Evolutionary conservation across 2,113 vertebrate species (phyloP), one percentile per base, ranked within the genome.

Genomic region (Perca schrenkii): DNA sequence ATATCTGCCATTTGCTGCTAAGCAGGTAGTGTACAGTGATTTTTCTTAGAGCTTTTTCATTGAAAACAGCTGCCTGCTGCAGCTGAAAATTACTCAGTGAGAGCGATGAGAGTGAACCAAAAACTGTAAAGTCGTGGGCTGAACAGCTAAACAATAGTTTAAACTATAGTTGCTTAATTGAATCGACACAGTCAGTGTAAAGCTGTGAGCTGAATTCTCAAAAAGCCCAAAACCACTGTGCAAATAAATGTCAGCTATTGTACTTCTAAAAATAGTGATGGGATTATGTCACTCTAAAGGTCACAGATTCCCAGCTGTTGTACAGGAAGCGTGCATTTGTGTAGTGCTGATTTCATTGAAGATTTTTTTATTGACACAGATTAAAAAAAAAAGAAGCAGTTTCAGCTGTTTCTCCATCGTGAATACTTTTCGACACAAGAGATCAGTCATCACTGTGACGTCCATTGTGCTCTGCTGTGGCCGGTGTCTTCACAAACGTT

Each of bases 401-500:
- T 47, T 82, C 25, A 63, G 82, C 73, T n/a, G 22, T 73, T 82
- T 68, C 8, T 77, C 6, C 28, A 25, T 77, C 72, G 61, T 71
- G 12, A 36, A 34, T 54, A 43, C 50, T 52, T 47, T 53, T 31
- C 76, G 70, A 84, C 67, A 22, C 1, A 63, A 43, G 34, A 22
- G 47, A 28, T 80, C 31, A 54, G 57, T 74, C 79, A 57, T 83
- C 56, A 6, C 61, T 56, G 77, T 11, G 60, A 54, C 12, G 4
- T 67, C 67, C n/a, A 8, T 76, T 85, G 85, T 69, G 85, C 69
- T 88, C 74, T 3, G 64, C 64, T 62, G 77, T 31, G 66, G 28
- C n/a, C 8, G 1, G 12, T 40, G 46, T 74, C 46, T 3, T 47
- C 65, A 56, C 60, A 52, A 10, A 49, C 1, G 4, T 53, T 14